Base-by-base conservation (phyloP, 2,113 vertebrate genomes). In the Rhabdomys dilectus region DNA sequence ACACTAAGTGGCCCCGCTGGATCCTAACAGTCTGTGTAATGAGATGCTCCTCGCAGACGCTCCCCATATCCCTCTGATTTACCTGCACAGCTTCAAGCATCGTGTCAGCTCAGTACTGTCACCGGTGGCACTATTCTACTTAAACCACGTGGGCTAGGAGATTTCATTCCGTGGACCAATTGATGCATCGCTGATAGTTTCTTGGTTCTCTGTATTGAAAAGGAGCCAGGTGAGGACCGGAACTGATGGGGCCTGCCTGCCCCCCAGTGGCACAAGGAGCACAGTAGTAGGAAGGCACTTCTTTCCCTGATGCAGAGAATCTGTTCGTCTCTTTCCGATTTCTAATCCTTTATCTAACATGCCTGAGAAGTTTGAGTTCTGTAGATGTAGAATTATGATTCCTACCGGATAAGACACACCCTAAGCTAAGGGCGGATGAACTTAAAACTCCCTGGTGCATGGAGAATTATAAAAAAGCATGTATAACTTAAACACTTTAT, bases 301-400 rank as follows among this genome's bases (percentile, higher is more conserved):
- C 64, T 92, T 1, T 53, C 77, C 77, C 60, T 36, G 45, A 64
- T 56, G 68, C 36, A 48, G 56, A 62, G 45, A 93, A 78, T 36
- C 51, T 88, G 58, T 22, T 78, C 36, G 87, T 68, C 39, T 16
- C 42, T 48, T n/a, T 78, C 78, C 13, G 19, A 64, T 73, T 91
- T 34, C 88, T n/a, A 84, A 68, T 91, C 19, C 7, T 91, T 73
- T 94, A 77, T 62, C 91, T 93, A 82, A 73, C 15, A 58, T 45
- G 9, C 11, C 22, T 48, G 15, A 9, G 39, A 73, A 88, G 62
- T 58, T 45, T 70, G 56, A 91, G 78, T 93, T 94, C 89, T 85
- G 5, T 10, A 22, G 62, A 73, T 36, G 80, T 31, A n/a, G 0
- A 26, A 13, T 17, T 26, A 62, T 75, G n/a, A 75, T 76, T 75